Evolutionary conservation across 2,888 invertebrate species (phyloP).

Genomic region (Brenthis ino): DNA sequence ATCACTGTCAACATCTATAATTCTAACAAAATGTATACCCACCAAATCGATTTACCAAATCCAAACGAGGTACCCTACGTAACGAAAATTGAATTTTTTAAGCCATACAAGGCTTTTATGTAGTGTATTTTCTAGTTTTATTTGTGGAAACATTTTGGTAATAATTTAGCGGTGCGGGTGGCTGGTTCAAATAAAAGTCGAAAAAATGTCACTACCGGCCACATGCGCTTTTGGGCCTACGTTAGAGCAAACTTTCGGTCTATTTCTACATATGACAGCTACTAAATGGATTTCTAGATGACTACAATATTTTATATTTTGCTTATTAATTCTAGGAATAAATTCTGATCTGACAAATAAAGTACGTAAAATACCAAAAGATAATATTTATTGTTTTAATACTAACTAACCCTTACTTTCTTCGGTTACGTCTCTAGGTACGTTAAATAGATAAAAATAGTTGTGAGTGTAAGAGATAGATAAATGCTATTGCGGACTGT

Average conservation of each 20-base stretch:
- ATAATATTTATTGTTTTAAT: no score
- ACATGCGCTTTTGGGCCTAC: slow-evolving; percentile 41
- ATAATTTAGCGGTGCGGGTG: slow-evolving; percentile 46
- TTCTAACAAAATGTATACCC: slow-evolving; percentile 4
- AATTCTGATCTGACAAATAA: no score
- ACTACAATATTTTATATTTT: not conserved
- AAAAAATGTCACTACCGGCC: slow-evolving; percentile 42
- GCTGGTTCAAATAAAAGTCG: slow-evolving; percentile 45
- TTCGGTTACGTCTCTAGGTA: no score
- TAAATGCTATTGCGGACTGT: no score
- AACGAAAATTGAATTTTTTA: slow-evolving; percentile 51
- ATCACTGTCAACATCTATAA: no score
- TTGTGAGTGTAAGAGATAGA: no score
- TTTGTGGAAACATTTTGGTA: slow-evolving; percentile 50
- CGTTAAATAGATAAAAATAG: no score
- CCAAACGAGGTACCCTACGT: slow-evolving; percentile 37
- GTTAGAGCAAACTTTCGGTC: slow-evolving; percentile 34
- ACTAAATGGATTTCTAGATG: slow-evolving; percentile 36
- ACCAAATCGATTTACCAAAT: slow-evolving; percentile 41
- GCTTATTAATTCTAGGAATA: not conserved
- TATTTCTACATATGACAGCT: slow-evolving; percentile 38
- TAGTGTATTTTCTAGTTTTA: slow-evolving; percentile 44
- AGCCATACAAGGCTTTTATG: slow-evolving; percentile 46
- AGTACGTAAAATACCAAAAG: no score
- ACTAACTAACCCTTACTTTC: no score